These are phyloP conservation scores for Sphenodon punctatus DNA, from an alignment of 2,797 vertebrate species.

Conservation along the genomic window DNA sequence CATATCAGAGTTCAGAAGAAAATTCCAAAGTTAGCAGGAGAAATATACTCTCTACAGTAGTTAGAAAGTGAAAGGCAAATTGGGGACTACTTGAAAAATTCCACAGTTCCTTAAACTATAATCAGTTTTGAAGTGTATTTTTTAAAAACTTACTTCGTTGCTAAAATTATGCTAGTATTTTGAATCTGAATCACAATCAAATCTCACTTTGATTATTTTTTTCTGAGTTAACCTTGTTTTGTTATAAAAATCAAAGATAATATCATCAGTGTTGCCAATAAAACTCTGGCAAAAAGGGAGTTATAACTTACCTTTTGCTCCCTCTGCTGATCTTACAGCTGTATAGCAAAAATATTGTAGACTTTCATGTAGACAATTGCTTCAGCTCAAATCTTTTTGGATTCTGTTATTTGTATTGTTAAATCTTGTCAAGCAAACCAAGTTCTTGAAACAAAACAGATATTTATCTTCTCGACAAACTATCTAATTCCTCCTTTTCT, in stretches of 20 bases:
- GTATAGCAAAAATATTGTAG: constrained; percentile 47
- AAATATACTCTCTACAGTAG: not conserved
- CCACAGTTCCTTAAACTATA: too few species aligned
- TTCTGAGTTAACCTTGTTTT: not conserved
- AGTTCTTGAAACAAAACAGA: too few species aligned
- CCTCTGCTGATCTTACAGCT: constrained; percentile 62
- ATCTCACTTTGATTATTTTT: constrained; percentile 11
- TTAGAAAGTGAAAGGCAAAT: not conserved
- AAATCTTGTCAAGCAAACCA: too few species aligned
- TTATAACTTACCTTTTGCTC: constrained; percentile 64
- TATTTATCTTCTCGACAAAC: accelerated
- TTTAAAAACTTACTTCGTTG: not conserved
- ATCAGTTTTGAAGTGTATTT: too few species aligned
- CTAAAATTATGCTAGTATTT: not conserved
- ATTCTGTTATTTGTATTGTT: not conserved
- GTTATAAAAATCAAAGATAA: not conserved
- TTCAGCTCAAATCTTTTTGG: not conserved
- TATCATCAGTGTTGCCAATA: not conserved
- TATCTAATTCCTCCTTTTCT: not conserved
- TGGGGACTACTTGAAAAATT: not conserved
- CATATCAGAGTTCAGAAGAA: not conserved
- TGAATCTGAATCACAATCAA: not conserved
- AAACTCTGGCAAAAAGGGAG: not conserved
- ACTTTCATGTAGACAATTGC: accelerated
- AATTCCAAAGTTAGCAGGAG: not conserved